These are phyloP conservation scores for Patagioenas fasciata DNA, from an alignment of 2,113 vertebrate species.

Conservation along the genomic window DNA sequence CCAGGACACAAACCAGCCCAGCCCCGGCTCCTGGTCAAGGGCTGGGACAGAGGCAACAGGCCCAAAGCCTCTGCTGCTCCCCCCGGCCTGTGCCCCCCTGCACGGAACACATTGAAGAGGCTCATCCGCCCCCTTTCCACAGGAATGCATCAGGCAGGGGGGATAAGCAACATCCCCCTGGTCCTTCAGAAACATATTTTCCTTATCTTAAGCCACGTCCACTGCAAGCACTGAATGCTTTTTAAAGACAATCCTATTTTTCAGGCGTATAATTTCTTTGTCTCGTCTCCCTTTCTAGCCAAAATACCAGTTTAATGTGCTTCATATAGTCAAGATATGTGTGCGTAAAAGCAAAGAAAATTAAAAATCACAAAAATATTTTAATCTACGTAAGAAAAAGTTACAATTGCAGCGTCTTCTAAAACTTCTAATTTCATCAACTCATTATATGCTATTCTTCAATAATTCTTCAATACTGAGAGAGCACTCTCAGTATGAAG, in stretches of 20 bases:
- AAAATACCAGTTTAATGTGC: background rate
- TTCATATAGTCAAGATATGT: background rate
- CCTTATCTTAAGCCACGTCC: background rate
- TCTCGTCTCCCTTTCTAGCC: background rate
- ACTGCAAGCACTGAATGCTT: background rate
- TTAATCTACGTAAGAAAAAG: conserved; percentile 7
- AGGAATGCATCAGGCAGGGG: background rate
- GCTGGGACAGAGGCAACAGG: accelerated
- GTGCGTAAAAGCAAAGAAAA: background rate
- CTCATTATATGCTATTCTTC: conserved; percentile 16
- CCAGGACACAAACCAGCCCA: background rate
- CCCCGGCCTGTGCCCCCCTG: accelerated
- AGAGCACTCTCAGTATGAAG: conserved; percentile 3
- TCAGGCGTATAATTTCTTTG: background rate
- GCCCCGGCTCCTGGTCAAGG: background rate
- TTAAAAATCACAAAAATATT: background rate
- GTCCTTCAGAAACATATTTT: background rate
- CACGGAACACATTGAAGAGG: background rate
- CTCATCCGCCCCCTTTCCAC: background rate
- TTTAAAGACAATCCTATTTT: background rate
- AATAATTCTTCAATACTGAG: conserved; percentile 11
- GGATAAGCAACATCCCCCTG: background rate
- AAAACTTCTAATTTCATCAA: conserved; percentile 46
- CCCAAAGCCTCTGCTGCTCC: accelerated
- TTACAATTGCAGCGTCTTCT: background rate